Evolutionary conservation across 64 coral and sea anemone species (phyloP), one percentile per base, ranked within the genome.

Genomic region (Stichodactyla mertensii): DNA sequence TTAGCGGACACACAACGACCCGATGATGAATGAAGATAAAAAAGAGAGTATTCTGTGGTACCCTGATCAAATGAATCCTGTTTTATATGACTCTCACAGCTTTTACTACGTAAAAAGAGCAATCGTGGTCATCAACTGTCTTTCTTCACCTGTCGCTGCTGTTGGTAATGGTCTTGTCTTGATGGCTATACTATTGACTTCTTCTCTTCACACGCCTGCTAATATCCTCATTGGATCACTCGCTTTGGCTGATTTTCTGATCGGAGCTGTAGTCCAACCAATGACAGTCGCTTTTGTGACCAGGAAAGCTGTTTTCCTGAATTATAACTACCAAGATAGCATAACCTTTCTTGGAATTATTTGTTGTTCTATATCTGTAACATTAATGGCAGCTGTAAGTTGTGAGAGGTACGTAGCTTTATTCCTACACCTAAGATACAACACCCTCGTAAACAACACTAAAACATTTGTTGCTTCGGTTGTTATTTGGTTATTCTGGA

Each of bases 311-410:
- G 22, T 52, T 7, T 84, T 84, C 12, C 16, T 84, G 11, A 0
- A 57, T 26, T 59, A 26, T 57, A n/a, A 12, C 16, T 84, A 52
- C 8, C 52, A 84, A n/a, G 57, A 84, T 23, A 54, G n/a, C 16
- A 5, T 84, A 24, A 84, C 53, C 0, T 55, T 57, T 24, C 82
- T 60, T 54, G 82, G 54, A 22, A n/a, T 57, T 0, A 13, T 60
- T 19, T 16, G 9, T 22, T n/a, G 52, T 16, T 84, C 57, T 16
- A 84, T 56, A 55, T 57, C 82, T 13, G 78, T 26, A 84, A 52
- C 57, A 26, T 56, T 84, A 52, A 60, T 84, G 57, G 54, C 16
- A 18, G 82, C 82, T 52, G 82, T 84, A 8, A 84, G 82, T 13
- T 26, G n/a, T 16, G 82, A 84, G 6, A 57, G 82, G 57, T 55